Evolutionary conservation across 1,140 invertebrate genomes (phyloP).

Genomic region (Bombus vancouverensis): DNA sequence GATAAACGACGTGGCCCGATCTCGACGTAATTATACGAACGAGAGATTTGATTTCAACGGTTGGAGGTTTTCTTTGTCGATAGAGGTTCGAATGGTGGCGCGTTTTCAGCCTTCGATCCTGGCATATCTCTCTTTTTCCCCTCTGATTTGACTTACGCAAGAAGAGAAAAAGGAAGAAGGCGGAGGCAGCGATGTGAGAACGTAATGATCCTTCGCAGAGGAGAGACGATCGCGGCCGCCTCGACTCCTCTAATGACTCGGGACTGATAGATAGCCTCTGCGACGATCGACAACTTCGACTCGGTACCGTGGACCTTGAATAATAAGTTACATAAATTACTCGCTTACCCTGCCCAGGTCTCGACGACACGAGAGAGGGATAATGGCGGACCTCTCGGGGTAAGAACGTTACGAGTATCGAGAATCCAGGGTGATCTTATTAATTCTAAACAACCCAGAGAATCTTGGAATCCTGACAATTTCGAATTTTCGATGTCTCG

Average conservation of each 20-base stretch:
- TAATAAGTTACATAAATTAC: constrained; percentile 60
- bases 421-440: neutral
- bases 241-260: constrained; percentile 51
- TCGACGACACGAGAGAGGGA: neutral
- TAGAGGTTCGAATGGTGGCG: neutral
- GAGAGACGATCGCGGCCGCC: constrained; percentile 18
- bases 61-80: constrained; percentile 1
- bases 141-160: constrained; percentile 1
- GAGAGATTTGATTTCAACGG: neutral
- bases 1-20: neutral
- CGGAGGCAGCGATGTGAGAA: constrained; percentile 35
- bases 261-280: constrained; percentile 51
- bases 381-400: constrained; percentile 4
- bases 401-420: neutral
- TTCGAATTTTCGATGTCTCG: too few species aligned
- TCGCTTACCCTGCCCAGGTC: constrained; percentile 3
- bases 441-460: too few species aligned
- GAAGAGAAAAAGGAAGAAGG: neutral
- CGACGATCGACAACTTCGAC: constrained; percentile 56
- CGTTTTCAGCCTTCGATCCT: neutral
- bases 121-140: neutral
- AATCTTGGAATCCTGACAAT: too few species aligned
- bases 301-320: constrained; percentile 45
- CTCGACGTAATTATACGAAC: neutral
- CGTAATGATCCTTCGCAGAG: constrained; percentile 35